These are phyloP conservation scores for Iselma pallidipennis DNA, from an alignment of 2,888 invertebrate species.

Conservation along the genomic window DNA sequence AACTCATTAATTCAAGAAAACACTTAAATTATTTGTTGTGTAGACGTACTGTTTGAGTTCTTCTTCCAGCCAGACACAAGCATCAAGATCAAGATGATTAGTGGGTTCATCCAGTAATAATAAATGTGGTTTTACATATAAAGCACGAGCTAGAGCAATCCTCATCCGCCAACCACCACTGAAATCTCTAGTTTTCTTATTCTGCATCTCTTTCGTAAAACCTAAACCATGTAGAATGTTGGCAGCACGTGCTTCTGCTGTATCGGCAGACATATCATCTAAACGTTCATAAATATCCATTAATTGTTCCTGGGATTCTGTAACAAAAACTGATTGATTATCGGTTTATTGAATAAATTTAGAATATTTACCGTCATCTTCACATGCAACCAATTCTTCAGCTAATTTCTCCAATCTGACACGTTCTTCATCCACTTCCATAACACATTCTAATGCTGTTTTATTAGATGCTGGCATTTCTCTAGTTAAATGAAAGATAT, in stretches of 20 bases:
- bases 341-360: not conserved
- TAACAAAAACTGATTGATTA: constrained; percentile 10
- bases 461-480: constrained; percentile 99
- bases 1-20: not conserved
- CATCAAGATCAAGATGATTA: constrained; percentile 98
- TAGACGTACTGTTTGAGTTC: constrained; percentile 81
- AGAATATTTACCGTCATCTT: constrained; percentile 73
- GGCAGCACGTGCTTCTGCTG: constrained; percentile 93
- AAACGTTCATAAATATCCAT: constrained; percentile 98
- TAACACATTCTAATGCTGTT: constrained; percentile 92
- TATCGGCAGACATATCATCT: constrained; percentile 95
- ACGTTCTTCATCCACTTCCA: constrained; percentile 97
- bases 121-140: constrained; percentile 97
- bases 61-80: constrained; percentile 99
- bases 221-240: constrained; percentile 96
- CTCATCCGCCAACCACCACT: constrained; percentile 99
- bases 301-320: constrained; percentile 90
- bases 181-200: constrained; percentile 82
- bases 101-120: constrained; percentile 92
- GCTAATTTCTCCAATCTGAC: constrained; percentile 88
- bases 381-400: constrained; percentile 83
- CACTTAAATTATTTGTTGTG: not conserved
- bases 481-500: constrained; percentile 95
- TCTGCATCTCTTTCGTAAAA: constrained; percentile 86
- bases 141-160: constrained; percentile 93